Evolutionary conservation across 1,140 invertebrate species (phyloP), one percentile per base, ranked within the genome.

Genomic region (Brachionus rotundiformis): DNA sequence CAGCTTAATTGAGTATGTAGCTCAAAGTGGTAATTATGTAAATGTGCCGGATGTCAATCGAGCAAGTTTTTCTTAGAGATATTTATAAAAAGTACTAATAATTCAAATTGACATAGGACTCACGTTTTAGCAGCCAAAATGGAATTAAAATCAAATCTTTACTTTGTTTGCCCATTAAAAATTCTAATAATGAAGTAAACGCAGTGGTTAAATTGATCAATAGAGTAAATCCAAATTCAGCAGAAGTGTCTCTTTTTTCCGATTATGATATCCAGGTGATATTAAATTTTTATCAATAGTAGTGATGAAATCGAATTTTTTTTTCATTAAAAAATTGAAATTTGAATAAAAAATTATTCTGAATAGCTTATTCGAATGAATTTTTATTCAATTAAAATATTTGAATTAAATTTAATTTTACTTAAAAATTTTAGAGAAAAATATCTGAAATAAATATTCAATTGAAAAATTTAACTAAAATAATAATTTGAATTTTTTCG

Each of bases 201-300:
- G 96, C 95, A 2, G 95, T 98, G 0, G 95, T 95, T 36, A 95
- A 98, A 90, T 95, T 97, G 83, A 95, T 98, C 83, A 98, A 98
- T 87, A 97, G 97, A 89, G 84, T 85, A 63, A 84, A 39, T 39
- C 25, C 44, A 19, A 63, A 27, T 39, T 25, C 13, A 19, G 10
- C 83, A 68, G 84, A 85, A 83, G 84, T 85, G 77, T 84, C 86
- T 73, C 7, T 44, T 71, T 90, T 89, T 85, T 87, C 85, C 5
- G 77, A 82, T 8, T 87, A 89, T 59, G 89, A 90, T 83, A 87
- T 89, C 83, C 88, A 89, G 85, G 88, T 89, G n/a, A 76, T 0
- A n/a, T n/a, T n/a, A n/a, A n/a, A n/a, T n/a, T n/a, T n/a, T n/a
- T n/a, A n/a, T n/a, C n/a, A n/a, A n/a, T n/a, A n/a, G n/a, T n/a